Base-by-base conservation (phyloP, 2,113 vertebrate species). In the Dicentrarchus labrax region DNA sequence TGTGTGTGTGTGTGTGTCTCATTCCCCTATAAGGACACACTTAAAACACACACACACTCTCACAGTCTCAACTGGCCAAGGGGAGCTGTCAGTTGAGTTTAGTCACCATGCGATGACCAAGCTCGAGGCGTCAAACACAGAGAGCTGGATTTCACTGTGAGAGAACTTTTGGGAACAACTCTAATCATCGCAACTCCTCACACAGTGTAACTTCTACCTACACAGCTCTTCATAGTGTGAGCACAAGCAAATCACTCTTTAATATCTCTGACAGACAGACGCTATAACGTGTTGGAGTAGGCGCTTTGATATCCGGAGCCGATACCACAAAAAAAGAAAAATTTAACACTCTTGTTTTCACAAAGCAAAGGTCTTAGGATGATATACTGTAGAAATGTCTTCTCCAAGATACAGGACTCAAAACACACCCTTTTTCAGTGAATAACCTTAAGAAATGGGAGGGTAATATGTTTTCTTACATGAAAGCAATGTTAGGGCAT, bases 111-210 rank as follows among this genome's bases (percentile, higher is more conserved):
- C 15, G n/a, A 57, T 39, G 48, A 60, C 74, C 24, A 17, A 54
- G 76, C 86, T 85, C 1, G 39, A 77, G 67, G 76, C 73, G 21
- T 79, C 53, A 80, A 84, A 48, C 16, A 30, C 47, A 82, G 71
- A 69, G 86, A 83, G 86, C 83, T 83, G 87, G 83, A 85, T 86
- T 75, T 62, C 73, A 69, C 66, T 80, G 56, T 51, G 15, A 67
- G 60, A n/a, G 47, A 84, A 84, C 71, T 77, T 90, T 57, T 51
- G 38, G 61, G 36, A 83, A 68, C 54, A 48, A 68, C 64, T 87
- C 73, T 41, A 69, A 86, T 84, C 43, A 72, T 41, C 17, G 7
- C 22, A 69, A 51, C 30, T 66, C 15, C 51, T 65, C 24, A 1
- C 15, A 61, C 60, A 30, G 30, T 0, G 2, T 24, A 16, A 9